Evolutionary conservation across 2,888 invertebrate species (phyloP), one percentile per base, ranked within the genome.

Genomic region (Drosophila meridionalis): DNA sequence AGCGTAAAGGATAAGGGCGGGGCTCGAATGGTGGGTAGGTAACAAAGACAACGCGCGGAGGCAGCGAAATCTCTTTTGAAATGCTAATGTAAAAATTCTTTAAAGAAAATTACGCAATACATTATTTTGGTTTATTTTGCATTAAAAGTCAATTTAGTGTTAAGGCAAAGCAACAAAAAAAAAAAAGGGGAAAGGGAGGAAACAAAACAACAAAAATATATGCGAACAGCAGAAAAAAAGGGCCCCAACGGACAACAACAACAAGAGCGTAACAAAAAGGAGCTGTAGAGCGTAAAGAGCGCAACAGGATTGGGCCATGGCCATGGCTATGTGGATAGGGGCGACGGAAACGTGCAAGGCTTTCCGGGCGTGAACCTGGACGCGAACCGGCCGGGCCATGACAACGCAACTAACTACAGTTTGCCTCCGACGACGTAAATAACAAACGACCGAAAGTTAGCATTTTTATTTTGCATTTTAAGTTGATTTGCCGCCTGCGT

Each of bases 61-160:
- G 55, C 40, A 40, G 55, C 59, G 67, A 85, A 85, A 87, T 88
- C 88, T 87, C 90, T 89, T 87, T 87, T 90, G 90, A 90, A 89
- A 88, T 90, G 88, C 89, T 89, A 89, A 88, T 90, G 88, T 90
- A 83, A 89, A 90, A 87, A 87, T 87, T 87, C 87, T 90, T 87
- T 87, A 87, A 87, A 88, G 87, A 87, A 87, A 90, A 90, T 87
- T 87, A 90, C 90, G 89, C 89, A 90, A 87, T 89, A 87, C 90
- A 89, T 87, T 87, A 90, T 87, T 87, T 87, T 90, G 90, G 90
- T 90, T 89, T 90, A 89, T 88, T 88, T 88, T 88, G 90, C 88
- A 88, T 88, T 88, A 88, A 88, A 88, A 90, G 90, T 90, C 90
- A 90, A 88, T 88, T 88, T 90, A 90, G 87, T 90, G 89, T 90